Evolutionary conservation across 2,113 vertebrate species (phyloP), one percentile per base, ranked within the genome.

Genomic region (Desmodus rotundus): DNA sequence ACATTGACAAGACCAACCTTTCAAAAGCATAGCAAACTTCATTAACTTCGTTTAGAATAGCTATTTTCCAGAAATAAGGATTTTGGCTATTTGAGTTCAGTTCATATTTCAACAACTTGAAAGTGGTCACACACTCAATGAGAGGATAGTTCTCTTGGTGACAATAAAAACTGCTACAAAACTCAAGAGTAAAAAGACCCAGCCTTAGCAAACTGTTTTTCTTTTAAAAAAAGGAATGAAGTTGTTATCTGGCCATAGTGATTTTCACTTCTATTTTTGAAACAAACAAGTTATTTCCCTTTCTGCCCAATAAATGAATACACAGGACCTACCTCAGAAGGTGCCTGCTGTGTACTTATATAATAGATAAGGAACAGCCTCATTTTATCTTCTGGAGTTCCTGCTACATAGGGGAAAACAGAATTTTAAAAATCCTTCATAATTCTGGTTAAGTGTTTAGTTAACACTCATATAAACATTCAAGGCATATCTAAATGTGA

Each of bases 351-450:
- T 83, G 99, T 98, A 36, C 99, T 99, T 98, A 99, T 99, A 98
- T 99, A 99, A 98, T 99, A 99, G 98, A 99, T 99, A 83, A 99
- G 98, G 98, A 99, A 99, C n/a, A 99, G 98, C 78, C 99, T 98
- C 99, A 99, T 99, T 98, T 99, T 99, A 97, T 99, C 99, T 96
- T 99, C 99, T n/a, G 99, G 99, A 54, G 99, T 99, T 96, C 99
- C 99, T 0, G 99, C 99, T 99, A 98, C 76, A 96, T 52, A 96
- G 10, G 92, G 54, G 56, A 96, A 96, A 78, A 67, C 4, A 43
- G 13, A 78, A 43, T 82, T 82, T n/a, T 20, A 80, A 80, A 68
- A 78, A 13, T 73, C n/a, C 84, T 82, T 80, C 70, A 67, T 67
- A 93, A 93, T 81, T 96, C 74, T 87, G 14, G 43, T 45, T 94